These are phyloP conservation scores for Mongoloraphidia duomilia DNA, from an alignment of 2,888 invertebrate species.

Conservation along the genomic window DNA sequence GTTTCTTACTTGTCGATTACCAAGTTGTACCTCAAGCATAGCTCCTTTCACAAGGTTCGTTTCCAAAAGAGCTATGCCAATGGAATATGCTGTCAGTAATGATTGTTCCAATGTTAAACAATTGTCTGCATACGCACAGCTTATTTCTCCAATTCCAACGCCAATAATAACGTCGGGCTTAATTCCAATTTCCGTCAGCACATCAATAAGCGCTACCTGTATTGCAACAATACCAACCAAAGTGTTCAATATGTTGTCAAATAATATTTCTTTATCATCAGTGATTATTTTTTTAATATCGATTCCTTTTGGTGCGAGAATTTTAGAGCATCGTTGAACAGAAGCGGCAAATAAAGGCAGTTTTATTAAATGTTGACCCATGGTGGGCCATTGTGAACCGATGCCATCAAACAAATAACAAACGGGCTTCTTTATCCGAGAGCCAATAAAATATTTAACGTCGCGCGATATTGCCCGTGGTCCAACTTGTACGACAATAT, in stretches of 20 bases:
- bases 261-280: slow-evolving; percentile 29
- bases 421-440: slow-evolving; percentile 28
- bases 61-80: slow-evolving; percentile 33
- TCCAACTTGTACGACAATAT: slow-evolving; percentile 35
- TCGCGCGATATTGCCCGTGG: slow-evolving; percentile 27
- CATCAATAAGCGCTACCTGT: slow-evolving; percentile 71
- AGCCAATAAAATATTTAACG: slow-evolving; percentile 34
- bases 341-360: slow-evolving; percentile 41
- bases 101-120: slow-evolving; percentile 44
- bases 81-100: slow-evolving; percentile 41
- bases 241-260: slow-evolving; percentile 38
- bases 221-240: slow-evolving; percentile 42
- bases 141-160: slow-evolving; percentile 77
- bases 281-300: slow-evolving; percentile 37
- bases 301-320: slow-evolving; percentile 35
- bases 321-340: slow-evolving; percentile 33
- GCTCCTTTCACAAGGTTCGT: slow-evolving; percentile 36
- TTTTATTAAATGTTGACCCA: slow-evolving; percentile 43
- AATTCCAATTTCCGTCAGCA: slow-evolving; percentile 56
- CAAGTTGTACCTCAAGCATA: slow-evolving; percentile 77
- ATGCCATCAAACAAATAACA: slow-evolving; percentile 56
- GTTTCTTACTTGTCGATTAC: slow-evolving; percentile 64
- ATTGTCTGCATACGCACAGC: slow-evolving; percentile 50
- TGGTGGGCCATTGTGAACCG: slow-evolving; percentile 50
- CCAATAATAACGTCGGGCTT: slow-evolving; percentile 84